phyloP scores from a whole-genome alignment of 2,797 vertebrate genomes.

The Semotilus atromaculatus region DNA sequence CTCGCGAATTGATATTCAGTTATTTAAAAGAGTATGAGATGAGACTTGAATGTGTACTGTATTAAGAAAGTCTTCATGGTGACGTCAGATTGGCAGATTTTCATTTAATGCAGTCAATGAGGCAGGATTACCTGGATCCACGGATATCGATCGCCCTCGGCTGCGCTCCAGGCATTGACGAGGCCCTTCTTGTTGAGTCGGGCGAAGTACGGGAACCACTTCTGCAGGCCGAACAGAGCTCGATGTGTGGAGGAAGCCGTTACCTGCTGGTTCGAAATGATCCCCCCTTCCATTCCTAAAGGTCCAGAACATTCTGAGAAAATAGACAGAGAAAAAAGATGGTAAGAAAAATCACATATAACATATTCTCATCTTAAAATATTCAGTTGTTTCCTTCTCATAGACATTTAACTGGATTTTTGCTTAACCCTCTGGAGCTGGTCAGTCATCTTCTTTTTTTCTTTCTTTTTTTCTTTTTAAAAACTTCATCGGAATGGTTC shows the following conservation, averaged over 20 bases:
- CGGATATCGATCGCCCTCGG: conserved; percentile 87
- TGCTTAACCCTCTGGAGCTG: neutral
- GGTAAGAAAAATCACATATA: neutral
- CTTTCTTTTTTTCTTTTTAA: too few relatives aligned
- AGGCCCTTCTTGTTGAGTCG: conserved; percentile 87
- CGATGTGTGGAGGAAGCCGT: conserved; percentile 86
- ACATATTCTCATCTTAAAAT: neutral
- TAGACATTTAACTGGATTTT: neutral
- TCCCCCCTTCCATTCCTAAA: conserved; percentile 87
- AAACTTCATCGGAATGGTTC: too few relatives aligned
- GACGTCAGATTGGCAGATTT: neutral
- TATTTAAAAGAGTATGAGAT: neutral
- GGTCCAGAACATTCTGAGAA: conserved; percentile 67
- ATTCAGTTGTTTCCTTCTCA: neutral
- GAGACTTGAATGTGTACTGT: neutral
- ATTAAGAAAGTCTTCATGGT: neutral
- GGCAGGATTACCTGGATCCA: conserved; percentile 86
- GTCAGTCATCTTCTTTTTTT: too few relatives aligned
- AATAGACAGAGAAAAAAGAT: conserved; percentile 14
- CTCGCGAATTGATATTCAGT: neutral
- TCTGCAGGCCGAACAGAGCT: conserved; percentile 87
- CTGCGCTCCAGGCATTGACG: conserved; percentile 89
- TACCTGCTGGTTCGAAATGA: conserved; percentile 87
- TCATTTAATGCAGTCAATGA: neutral
- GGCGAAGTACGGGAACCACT: conserved; percentile 87